Evolutionary conservation across 2,888 invertebrate genomes (phyloP), one percentile per base, ranked within the genome.

Genomic region (Amblyjoppa fuscipennis): DNA sequence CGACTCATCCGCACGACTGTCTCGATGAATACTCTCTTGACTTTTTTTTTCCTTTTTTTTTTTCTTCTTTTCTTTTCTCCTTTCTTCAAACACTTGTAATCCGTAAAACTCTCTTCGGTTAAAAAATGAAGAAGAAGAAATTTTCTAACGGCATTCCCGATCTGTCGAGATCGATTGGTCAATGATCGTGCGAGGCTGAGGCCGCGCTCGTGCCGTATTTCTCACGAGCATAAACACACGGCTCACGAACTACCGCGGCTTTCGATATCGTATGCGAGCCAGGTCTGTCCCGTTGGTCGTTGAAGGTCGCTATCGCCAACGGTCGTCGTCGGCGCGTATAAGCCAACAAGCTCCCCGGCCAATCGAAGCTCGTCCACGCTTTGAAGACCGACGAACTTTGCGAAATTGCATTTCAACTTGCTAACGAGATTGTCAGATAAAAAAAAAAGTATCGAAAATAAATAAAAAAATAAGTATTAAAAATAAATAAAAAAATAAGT

Each of bases 221-320:
- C 71, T 82, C 64, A 64, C 76, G 56, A 76, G 79, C 75, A 28
- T 66, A 61, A 59, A 59, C 77, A 73, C 68, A 31, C 77, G 81
- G 53, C 69, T 66, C 59, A 34, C 13, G 61, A 25, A 34, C 79
- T 53, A 20, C 59, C 74, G 66, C 70, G 28, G 66, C 59, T 38
- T 70, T 70, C 38, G 66, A 75, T 64, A 78, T 85, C 71, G 71
- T 79, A 85, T 81, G 78, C 85, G n/a, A 38, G 28, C 78, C 84
- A 75, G 74, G 78, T 85, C 66, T 56, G 76, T 79, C 66, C 77
- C 49, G 69, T 56, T 64, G 73, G 64, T 81, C 78, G 75, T 75
- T 75, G 78, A 85, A 85, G 85, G 85, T 82, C 81, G 81, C 74
- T 20, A 53, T 68, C 74, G 49, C 59, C 68, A 34, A 41, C 49